These are phyloP conservation scores for Carcharodon carcharias DNA, from an alignment of 2,797 vertebrate genomes.

Conservation along the genomic window DNA sequence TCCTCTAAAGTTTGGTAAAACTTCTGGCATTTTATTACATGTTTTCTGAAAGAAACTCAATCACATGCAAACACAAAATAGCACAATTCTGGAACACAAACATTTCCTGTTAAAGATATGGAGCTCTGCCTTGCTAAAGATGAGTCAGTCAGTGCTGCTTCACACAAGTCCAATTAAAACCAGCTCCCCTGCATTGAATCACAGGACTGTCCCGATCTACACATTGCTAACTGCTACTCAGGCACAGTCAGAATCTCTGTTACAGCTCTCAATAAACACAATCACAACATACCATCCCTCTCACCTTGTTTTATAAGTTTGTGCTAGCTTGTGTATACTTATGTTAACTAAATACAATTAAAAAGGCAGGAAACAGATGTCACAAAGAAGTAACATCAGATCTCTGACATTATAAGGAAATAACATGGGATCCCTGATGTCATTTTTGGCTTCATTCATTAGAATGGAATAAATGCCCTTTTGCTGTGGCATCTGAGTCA, in stretches of 20 bases:
- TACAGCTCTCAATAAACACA: not conserved
- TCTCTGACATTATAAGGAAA: too few relatives aligned
- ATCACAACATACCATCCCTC: not conserved
- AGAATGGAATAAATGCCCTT: too few relatives aligned
- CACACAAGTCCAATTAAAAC: not conserved
- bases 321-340: not conserved
- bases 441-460: too few relatives aligned
- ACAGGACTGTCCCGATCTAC: not conserved
- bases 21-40: not conserved
- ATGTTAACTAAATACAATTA: too few relatives aligned
- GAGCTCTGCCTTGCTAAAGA: not conserved
- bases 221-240: not conserved
- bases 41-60: not conserved
- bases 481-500: too few relatives aligned
- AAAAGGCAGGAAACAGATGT: too few relatives aligned
- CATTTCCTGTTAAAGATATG: not conserved
- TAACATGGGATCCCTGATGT: too few relatives aligned
- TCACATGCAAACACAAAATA: not conserved
- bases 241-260: not conserved
- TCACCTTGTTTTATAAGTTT: not conserved
- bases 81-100: not conserved
- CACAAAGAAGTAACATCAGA: too few relatives aligned
- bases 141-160: not conserved
- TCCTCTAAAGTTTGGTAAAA: not conserved
- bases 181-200: not conserved